A percentile compares a stretch with the other conserved stretches of the same genome.
Conservation (phyloP, 2,797 vertebrate genomes). For the Typhlichthys subterraneus region DNA sequence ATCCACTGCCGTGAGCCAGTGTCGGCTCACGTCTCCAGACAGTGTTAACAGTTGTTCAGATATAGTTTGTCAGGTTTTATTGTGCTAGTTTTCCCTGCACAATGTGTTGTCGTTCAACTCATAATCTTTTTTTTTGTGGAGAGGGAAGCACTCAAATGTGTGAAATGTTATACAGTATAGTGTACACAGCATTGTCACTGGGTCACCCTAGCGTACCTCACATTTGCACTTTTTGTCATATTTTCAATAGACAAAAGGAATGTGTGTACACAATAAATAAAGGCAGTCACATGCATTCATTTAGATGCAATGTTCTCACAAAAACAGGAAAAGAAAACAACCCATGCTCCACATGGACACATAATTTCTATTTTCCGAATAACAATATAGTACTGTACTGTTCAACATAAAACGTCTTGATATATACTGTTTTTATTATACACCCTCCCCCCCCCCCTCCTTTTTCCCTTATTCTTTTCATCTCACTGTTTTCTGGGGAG, state of each 20-base stretch:
- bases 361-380: conserved; percentile 17
- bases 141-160: neutral
- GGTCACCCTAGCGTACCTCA: neutral
- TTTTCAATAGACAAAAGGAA: too few species aligned
- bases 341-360: conserved; percentile 15
- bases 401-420: conserved; percentile 15
- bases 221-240: too few species aligned
- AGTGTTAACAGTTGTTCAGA: neutral
- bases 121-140: conserved; percentile 28
- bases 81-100: conserved; percentile 39
- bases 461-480: conserved; percentile 39
- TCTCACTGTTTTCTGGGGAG: conserved; percentile 42
- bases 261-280: neutral
- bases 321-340: neutral
- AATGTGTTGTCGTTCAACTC: conserved; percentile 36
- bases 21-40: neutral
- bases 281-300: conserved; percentile 6
- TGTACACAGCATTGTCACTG: neutral
- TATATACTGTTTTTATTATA: conserved; percentile 33
- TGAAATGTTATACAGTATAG: neutral
- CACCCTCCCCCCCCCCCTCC: conserved; percentile 35
- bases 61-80: conserved; percentile 1
- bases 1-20: conserved; percentile 38
- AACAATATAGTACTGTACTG: conserved; percentile 3
- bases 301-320: conserved; percentile 12